Base-by-base conservation (phyloP, 2,797 vertebrate species). In the Pangasius krempfi region DNA sequence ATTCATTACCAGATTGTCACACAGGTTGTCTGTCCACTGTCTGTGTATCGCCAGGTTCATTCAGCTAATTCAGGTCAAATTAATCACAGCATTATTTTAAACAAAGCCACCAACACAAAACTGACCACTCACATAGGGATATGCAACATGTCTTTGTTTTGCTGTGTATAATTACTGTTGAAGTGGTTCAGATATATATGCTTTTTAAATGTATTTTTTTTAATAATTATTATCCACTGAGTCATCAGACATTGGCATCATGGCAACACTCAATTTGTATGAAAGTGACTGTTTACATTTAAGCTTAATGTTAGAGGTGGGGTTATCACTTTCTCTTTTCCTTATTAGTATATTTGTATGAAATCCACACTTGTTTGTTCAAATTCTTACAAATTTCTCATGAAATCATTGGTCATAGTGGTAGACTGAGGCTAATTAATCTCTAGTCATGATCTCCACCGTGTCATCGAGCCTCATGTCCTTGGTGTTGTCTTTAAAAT, bases 361-460 rank as follows among this genome's bases (percentile, higher is more conserved):
- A 84, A 66, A 50, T 68, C 12, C 14, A 62, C 5, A 7, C 22
- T 27, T 5, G 1, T 62, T 27, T 79, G 50, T 44, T 82, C 6
- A 27, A 16, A 27, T 60, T 81, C 54, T 60, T 58, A 25, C 54
- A 58, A 4, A 37, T 60, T 25, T 37, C 3, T 40, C 2, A 30
- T 66, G 50, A 50, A 13, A 50, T 68, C 50, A n/a, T 44, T 79
- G 30, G 66, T 84, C 75, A 40, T 72, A 62, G 33, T 79, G 44
- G 27, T 50, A 75, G 58, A 78, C 47, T 73, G 58, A 56, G 44
- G 13, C 27, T 44, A 44, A 78, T 60, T 70, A 66, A 68, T 52
- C n/a, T 33, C 18, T 76, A 86, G 95, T 96, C 92, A 88, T 89
- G 91, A 91, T 90, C 90, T 96, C 94, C 94, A 93, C 94, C 96